Percentiles rank a stretch among this genome's conserved stretches.
phyloP scores from a whole-genome alignment of 2,797 vertebrate species.

The Peromyscus melanophrys region DNA sequence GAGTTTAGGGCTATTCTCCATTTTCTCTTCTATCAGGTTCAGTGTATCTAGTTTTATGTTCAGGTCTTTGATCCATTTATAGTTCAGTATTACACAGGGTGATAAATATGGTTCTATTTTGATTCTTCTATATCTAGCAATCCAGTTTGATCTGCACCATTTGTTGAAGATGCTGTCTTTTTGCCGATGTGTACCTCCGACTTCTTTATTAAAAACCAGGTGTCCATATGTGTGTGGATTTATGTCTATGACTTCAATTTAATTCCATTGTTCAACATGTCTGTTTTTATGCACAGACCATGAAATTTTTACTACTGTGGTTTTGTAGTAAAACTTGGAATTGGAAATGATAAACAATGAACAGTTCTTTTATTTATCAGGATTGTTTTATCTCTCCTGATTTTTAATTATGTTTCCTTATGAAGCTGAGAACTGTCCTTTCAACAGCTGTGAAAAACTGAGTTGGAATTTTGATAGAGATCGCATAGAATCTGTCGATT shows the following conservation, averaged over 20 bases:
- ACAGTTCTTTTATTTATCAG: background rate
- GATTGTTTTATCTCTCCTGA: background rate
- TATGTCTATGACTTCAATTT: background rate
- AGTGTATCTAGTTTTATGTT: background rate
- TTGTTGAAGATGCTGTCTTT: background rate
- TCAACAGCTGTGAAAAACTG: background rate
- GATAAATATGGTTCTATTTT: background rate
- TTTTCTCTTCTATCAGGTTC: background rate
- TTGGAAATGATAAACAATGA: background rate
- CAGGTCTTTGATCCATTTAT: background rate
- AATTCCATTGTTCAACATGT: background rate
- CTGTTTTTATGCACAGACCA: background rate
- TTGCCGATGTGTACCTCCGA: background rate
- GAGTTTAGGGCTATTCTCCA: background rate
- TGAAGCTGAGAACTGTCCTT: background rate
- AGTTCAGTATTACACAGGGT: background rate
- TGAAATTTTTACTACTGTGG: background rate
- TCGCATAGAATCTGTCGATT: background rate
- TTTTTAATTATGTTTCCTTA: background rate
- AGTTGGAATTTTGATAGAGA: background rate
- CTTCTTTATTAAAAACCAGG: too few species aligned
- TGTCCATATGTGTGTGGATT: too few species aligned
- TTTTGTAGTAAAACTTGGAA: background rate
- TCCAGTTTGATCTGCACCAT: background rate
- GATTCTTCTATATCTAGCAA: background rate